Base-by-base conservation (phyloP, 2,113 vertebrate genomes). In the Microcebus murinus region DNA sequence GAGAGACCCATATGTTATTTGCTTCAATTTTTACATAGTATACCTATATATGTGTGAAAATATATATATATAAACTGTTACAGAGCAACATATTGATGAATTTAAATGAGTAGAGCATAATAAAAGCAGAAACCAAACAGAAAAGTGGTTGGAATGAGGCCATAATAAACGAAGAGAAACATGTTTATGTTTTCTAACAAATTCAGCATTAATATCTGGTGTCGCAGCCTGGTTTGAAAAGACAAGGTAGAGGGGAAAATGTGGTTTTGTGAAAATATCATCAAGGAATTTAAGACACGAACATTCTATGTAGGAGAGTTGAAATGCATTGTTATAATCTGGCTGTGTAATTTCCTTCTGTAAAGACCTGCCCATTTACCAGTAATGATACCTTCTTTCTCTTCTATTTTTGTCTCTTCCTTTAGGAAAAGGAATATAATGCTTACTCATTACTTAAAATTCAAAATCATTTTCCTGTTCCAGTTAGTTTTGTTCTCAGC, bases 371-470 rank as follows among this genome's bases (percentile, higher is more conserved):
- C 93, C 96, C 97, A 92, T 95, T 96, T 97, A 90, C 97, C 91
- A 95, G 97, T 97, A 97, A 98, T 97, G 98, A 97, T 91, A 97
- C 96, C 96, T 98, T 97, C 87, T 97, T 95, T 97, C 86, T 93
- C 94, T 84, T 95, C 98, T 98, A 98, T 98, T 98, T 98, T 95
- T 97, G 93, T 97, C 97, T 84, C 96, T 98, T 98, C 98, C 97
- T 98, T 97, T 98, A 94, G 96, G 97, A 97, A 97, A 73, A 96
- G 89, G 96, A 95, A 93, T 97, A 95, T 97, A 90, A 90, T 97
- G 97, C 97, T 98, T 97, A 96, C 94, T 98, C 95, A 97, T 94
- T 97, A 87, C 95, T 97, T 96, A 96, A 97, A 94, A 96, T 92
- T 95, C 91, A 71, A 27, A 96, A 95, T 97, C 92, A 90, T 87